A percentile compares a stretch with the other conserved stretches of the same genome.
These are phyloP conservation scores for Cheilosia soror DNA, from an alignment of 2,888 invertebrate species.

Conservation along the genomic window DNA sequence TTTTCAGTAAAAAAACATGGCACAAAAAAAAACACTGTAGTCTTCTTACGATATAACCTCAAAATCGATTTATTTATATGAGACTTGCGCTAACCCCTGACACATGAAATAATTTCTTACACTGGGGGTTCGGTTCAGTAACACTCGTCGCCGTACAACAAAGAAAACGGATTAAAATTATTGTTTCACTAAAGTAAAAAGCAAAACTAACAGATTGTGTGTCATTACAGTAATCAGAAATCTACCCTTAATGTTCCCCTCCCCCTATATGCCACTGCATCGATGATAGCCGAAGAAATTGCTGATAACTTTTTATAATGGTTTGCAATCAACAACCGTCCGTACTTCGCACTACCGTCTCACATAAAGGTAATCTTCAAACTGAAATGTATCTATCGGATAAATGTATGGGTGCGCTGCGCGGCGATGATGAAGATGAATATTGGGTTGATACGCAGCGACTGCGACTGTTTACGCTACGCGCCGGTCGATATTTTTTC, in stretches of 20 bases:
- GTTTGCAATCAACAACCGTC: slow-evolving; percentile 2
- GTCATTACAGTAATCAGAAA: slow-evolving; percentile 39
- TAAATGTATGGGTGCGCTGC: slow-evolving; percentile 52
- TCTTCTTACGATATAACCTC: slow-evolving; percentile 66
- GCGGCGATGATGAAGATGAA: slow-evolving; percentile 25
- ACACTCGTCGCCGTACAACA: slow-evolving; percentile 54
- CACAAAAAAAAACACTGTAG: slow-evolving; percentile 52
- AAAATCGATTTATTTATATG: slow-evolving; percentile 72
- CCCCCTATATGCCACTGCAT: slow-evolving; percentile 4
- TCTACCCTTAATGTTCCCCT: slow-evolving; percentile 61
- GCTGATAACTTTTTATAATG: slow-evolving; percentile 44
- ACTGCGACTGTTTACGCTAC: slow-evolving; percentile 12
- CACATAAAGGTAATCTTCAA: slow-evolving; percentile 54
- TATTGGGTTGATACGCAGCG: slow-evolving; percentile 17
- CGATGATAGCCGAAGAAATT: slow-evolving; percentile 16
- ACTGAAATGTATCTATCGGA: slow-evolving; percentile 73
- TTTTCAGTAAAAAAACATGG: slow-evolving; percentile 32
- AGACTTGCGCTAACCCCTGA: slow-evolving; percentile 73
- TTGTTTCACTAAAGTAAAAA: slow-evolving; percentile 48
- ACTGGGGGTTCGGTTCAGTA: slow-evolving; percentile 50
- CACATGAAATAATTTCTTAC: slow-evolving; percentile 45
- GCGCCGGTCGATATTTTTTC: slow-evolving; percentile 71
- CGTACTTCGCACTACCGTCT: slow-evolving; percentile 46
- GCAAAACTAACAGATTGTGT: slow-evolving; percentile 62
- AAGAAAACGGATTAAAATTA: slow-evolving; percentile 55